Conservation (phyloP, 2,113 vertebrate species). For the Phylloscopus trochilus region DNA sequence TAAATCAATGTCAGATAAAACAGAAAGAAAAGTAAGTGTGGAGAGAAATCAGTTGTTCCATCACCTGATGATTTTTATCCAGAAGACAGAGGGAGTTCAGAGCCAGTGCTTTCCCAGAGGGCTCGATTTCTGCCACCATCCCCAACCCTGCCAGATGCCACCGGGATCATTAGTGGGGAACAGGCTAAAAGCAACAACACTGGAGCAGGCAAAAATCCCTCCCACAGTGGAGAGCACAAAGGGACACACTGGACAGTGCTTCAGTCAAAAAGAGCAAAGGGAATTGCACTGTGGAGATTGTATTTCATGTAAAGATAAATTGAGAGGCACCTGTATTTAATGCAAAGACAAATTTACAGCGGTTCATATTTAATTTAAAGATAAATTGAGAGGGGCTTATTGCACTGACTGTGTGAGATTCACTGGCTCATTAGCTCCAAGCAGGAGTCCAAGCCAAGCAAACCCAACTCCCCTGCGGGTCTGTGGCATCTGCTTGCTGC, state of each 20-base stretch:
- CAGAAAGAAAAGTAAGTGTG: background rate
- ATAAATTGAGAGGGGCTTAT: background rate
- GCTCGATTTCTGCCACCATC: background rate
- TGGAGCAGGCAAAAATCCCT: constrained; percentile 48
- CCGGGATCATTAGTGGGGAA: background rate
- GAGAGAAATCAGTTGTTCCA: constrained; percentile 65
- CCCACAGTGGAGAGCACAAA: background rate
- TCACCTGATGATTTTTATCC: constrained; percentile 68
- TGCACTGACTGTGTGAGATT: background rate
- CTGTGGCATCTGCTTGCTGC: constrained; percentile 58
- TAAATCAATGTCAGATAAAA: constrained; percentile 78
- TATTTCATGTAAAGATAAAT: background rate
- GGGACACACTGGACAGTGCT: background rate
- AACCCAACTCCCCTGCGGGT: background rate
- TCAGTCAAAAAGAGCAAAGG: background rate
- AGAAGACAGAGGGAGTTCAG: constrained; percentile 38
- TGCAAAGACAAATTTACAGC: background rate
- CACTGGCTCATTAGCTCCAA: background rate
- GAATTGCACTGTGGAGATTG: rapidly evolving
- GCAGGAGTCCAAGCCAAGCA: background rate
- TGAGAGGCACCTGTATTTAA: background rate
- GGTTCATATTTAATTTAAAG: background rate
- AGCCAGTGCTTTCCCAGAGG: background rate
- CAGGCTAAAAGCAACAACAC: constrained; percentile 19
- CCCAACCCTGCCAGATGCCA: constrained; percentile 17